Evolutionary conservation across 1,140 invertebrate genomes (phyloP).

Genomic region (Drosophila sucinea): DNA sequence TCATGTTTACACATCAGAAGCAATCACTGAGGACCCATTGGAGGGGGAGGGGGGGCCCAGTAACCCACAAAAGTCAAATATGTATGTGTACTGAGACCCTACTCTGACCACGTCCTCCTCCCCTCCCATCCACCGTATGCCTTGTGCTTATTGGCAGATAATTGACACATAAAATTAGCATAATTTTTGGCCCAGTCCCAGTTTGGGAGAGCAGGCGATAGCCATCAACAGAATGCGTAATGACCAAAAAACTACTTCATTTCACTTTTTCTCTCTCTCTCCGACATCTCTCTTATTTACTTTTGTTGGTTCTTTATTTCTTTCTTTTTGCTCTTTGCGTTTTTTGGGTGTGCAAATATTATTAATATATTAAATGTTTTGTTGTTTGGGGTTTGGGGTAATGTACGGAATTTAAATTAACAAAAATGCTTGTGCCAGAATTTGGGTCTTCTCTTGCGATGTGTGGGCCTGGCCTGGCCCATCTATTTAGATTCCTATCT

Average conservation of each 20-base stretch:
- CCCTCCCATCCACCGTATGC: neutral
- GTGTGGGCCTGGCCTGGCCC: slow-evolving; percentile 7
- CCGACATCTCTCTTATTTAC: slow-evolving; percentile 11
- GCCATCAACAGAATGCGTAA: slow-evolving; percentile 71
- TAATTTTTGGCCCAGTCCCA: slow-evolving; percentile 73
- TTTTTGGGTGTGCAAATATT: slow-evolving; percentile 28
- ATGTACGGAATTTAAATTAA: slow-evolving; percentile 76
- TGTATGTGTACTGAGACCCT: slow-evolving; percentile 18
- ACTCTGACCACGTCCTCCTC: neutral
- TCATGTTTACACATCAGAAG: slow-evolving; percentile 75
- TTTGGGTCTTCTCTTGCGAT: slow-evolving; percentile 31
- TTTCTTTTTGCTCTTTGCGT: neutral
- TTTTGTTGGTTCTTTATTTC: neutral
- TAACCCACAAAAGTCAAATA: slow-evolving; percentile 52
- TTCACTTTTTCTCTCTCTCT: slow-evolving; percentile 60
- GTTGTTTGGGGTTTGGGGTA: slow-evolving; percentile 24
- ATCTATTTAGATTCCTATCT: slow-evolving; percentile 50
- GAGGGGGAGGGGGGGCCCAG: slow-evolving; percentile 26
- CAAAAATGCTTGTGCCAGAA: slow-evolving; percentile 52
- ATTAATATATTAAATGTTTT: slow-evolving; percentile 34
- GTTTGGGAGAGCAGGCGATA: slow-evolving; percentile 46
- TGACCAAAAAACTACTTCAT: slow-evolving; percentile 68
- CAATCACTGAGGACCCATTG: slow-evolving; percentile 23
- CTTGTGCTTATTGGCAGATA: slow-evolving; percentile 78
- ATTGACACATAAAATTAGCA: slow-evolving; percentile 82